Conservation (phyloP, 2,888 invertebrate species). For the Zonitis immaculata region DNA sequence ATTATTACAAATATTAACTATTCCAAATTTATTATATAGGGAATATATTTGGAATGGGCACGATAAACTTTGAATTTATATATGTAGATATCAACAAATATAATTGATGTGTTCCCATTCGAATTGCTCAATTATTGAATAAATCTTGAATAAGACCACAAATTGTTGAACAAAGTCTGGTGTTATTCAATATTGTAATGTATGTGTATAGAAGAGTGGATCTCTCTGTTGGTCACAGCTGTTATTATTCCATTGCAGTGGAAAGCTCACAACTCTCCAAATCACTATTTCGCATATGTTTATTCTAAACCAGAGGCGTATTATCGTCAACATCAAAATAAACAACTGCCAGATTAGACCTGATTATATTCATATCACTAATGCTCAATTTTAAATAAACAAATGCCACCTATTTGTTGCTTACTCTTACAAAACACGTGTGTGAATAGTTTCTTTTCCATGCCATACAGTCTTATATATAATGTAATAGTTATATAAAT, state of each 20-base stretch:
- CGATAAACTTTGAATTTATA: not conserved
- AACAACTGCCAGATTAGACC: constrained; percentile 9
- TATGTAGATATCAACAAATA: too few relatives aligned
- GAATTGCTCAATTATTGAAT: too few relatives aligned
- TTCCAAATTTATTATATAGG: not conserved
- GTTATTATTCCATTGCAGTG: constrained; percentile 20
- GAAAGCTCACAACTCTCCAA: constrained; percentile 18
- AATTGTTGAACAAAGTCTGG: too few relatives aligned
- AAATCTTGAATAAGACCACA: too few relatives aligned
- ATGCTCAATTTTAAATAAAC: constrained; percentile 8
- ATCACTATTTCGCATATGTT: constrained; percentile 20
- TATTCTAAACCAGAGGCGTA: constrained; percentile 8
- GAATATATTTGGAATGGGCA: not conserved
- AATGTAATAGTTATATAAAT: too few relatives aligned
- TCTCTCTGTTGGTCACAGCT: constrained; percentile 16
- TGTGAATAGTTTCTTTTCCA: too few relatives aligned
- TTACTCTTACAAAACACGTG: too few relatives aligned
- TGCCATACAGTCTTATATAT: too few relatives aligned
- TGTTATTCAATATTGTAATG: too few relatives aligned
- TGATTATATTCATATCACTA: constrained; percentile 4
- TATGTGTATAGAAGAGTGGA: constrained; percentile 14
- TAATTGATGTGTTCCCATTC: too few relatives aligned
- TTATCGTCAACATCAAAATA: constrained; percentile 6
- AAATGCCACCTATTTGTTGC: too few relatives aligned
- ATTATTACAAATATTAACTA: constrained; percentile 3